These are phyloP conservation scores for Macroramphosus scolopax DNA, from an alignment of 2,797 vertebrate species.

Conservation along the genomic window DNA sequence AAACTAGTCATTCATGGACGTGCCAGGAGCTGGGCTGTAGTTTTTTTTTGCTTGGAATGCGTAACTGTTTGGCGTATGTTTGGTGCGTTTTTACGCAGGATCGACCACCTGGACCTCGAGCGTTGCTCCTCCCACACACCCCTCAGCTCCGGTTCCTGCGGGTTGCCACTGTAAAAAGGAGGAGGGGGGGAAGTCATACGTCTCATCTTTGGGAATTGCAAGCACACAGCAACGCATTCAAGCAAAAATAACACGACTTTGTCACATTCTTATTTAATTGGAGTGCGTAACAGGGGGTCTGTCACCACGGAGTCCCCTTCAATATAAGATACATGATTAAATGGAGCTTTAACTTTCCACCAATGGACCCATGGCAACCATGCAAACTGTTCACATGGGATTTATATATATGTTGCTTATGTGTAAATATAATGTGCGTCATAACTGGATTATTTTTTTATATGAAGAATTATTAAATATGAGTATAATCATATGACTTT, in stretches of 20 bases:
- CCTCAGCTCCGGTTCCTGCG: constrained; percentile 19
- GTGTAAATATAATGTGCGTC: too few species aligned
- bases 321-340: too few species aligned
- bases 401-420: too few species aligned
- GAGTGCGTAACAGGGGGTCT: too few species aligned
- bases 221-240: neutral
- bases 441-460: too few species aligned
- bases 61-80: constrained; percentile 26
- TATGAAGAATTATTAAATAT: too few species aligned
- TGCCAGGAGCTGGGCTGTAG: constrained; percentile 19
- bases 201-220: constrained; percentile 39
- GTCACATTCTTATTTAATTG: too few species aligned
- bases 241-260: constrained; percentile 5
- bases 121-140: constrained; percentile 61
- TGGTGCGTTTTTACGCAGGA: constrained; percentile 53
- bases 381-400: too few species aligned
- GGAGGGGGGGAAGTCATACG: constrained; percentile 12
- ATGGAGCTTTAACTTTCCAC: too few species aligned
- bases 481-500: too few species aligned
- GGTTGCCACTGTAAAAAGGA: constrained; percentile 44
- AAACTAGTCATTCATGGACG: constrained; percentile 36
- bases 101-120: constrained; percentile 66
- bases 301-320: too few species aligned
- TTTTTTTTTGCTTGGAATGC: neutral
- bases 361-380: too few species aligned